phyloP scores from a whole-genome alignment of 2,888 invertebrate genomes.

The Patella pellucida region DNA sequence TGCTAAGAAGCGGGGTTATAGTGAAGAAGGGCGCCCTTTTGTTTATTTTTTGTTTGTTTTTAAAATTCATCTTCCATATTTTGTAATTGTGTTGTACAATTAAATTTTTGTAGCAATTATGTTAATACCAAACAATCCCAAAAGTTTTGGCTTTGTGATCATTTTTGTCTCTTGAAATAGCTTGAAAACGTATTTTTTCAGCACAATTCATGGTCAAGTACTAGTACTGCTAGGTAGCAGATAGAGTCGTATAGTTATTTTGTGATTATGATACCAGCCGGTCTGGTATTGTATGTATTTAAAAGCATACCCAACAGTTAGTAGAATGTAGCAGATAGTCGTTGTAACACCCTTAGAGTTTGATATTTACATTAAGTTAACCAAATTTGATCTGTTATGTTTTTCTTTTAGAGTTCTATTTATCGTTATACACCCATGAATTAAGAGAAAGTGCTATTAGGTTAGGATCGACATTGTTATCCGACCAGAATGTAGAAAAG shows the following conservation, averaged over 20 bases:
- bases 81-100: not conserved
- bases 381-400: too few species aligned
- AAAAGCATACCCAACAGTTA: too few species aligned
- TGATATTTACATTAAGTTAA: too few species aligned
- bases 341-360: too few species aligned
- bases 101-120: constrained; percentile 17
- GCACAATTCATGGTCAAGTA: constrained; percentile 17
- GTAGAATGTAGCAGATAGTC: too few species aligned
- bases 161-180: constrained; percentile 17
- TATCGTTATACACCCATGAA: too few species aligned
- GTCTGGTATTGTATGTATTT: constrained; percentile 1
- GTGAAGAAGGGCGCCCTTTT: constrained; percentile 20
- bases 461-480: too few species aligned
- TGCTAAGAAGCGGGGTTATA: constrained; percentile 1
- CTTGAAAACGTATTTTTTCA: constrained; percentile 17
- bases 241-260: not conserved
- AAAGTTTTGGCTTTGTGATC: constrained; percentile 23
- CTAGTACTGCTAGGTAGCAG: constrained; percentile 27
- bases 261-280: not conserved
- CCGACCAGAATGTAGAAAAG: too few species aligned
- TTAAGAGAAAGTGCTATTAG: too few species aligned
- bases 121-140: constrained; percentile 15
- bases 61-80: constrained; percentile 6
- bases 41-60: constrained; percentile 17
- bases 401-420: too few species aligned